Evolutionary conservation across 2,113 vertebrate genomes (phyloP).

Genomic region (Turnix velox): DNA sequence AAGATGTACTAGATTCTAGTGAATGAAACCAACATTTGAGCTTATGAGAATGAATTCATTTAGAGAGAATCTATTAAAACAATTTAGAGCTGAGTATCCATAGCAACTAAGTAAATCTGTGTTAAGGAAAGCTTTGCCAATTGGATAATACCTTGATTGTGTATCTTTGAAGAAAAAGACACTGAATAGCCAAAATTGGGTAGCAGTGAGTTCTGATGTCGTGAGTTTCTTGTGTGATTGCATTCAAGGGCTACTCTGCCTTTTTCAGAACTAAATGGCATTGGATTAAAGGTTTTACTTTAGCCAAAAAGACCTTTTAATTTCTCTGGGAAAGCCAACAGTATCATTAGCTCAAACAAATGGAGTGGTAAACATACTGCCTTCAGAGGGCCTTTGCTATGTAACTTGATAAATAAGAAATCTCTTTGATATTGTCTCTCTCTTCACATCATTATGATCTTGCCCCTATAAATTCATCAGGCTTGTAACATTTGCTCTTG

Average conservation of each 20-base stretch:
- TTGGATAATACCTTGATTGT: background rate
- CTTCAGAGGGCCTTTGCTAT: background rate
- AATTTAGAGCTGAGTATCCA: background rate
- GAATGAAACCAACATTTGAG: background rate
- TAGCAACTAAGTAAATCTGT: background rate
- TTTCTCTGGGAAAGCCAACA: background rate
- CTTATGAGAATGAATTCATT: background rate
- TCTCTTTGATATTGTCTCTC: background rate
- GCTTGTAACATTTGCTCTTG: background rate
- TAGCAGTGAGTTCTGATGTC: background rate
- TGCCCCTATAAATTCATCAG: background rate
- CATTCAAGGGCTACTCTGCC: background rate
- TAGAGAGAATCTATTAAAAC: no score
- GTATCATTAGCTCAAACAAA: background rate
- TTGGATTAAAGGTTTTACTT: background rate
- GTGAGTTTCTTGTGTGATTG: background rate
- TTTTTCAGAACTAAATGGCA: background rate
- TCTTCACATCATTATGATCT: background rate
- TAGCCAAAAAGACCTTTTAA: background rate
- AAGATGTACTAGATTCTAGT: background rate
- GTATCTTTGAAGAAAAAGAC: background rate
- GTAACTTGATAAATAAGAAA: background rate
- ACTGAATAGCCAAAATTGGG: background rate
- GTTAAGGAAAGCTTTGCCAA: background rate
- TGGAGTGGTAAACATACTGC: background rate